Conservation (phyloP, 2,113 vertebrate genomes). For the Camelus dromedarius region DNA sequence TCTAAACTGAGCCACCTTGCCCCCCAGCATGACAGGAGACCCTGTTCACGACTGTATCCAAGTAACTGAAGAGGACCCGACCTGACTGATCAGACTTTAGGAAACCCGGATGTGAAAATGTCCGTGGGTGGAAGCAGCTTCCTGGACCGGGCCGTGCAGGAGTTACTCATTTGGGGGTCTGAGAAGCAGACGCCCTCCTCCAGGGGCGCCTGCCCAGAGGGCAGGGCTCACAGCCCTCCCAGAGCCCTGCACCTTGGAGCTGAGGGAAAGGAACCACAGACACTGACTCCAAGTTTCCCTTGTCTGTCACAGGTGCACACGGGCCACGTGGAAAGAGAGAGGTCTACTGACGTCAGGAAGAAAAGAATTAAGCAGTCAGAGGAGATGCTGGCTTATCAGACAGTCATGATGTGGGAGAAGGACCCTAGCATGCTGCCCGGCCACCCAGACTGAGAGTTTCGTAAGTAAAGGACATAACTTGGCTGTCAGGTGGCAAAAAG, state of each 20-base stretch:
- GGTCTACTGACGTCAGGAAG: background rate
- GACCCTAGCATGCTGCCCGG: background rate
- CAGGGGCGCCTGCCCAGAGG: background rate
- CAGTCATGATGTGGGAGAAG: background rate
- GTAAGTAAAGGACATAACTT: background rate
- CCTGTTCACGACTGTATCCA: too few species aligned
- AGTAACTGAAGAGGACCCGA: too few species aligned
- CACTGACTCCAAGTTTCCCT: background rate
- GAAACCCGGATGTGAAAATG: too few species aligned
- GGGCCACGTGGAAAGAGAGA: background rate
- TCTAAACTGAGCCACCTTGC: background rate
- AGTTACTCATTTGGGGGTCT: background rate
- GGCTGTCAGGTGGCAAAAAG: fast-evolving
- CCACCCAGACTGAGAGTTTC: background rate
- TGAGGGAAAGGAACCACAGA: background rate
- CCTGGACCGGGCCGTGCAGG: too few species aligned
- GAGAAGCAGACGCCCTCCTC: background rate
- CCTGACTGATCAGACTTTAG: too few species aligned
- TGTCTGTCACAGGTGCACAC: background rate
- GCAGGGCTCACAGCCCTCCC: background rate
- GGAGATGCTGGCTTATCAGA: background rate
- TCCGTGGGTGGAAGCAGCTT: too few species aligned
- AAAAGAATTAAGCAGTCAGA: background rate
- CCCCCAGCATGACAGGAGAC: too few species aligned
- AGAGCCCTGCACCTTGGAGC: too few species aligned